These are phyloP conservation scores for Peromyscus attwateri DNA, from an alignment of 2,797 vertebrate species.

Conservation along the genomic window DNA sequence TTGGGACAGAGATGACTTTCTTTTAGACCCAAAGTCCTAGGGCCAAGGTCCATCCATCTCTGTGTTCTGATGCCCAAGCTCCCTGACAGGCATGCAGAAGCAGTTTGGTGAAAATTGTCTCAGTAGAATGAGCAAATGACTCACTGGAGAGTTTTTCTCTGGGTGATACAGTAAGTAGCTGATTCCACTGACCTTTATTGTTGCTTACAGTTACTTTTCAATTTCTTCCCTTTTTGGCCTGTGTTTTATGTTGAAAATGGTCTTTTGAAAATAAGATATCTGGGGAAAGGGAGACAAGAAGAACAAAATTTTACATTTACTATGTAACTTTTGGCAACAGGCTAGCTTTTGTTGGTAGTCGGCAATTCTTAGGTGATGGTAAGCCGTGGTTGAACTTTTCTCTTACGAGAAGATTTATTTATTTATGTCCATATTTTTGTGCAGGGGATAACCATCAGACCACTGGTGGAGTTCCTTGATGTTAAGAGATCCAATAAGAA, in stretches of 20 bases:
- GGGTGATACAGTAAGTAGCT: not conserved
- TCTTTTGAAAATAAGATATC: not conserved
- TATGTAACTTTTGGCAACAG: not conserved
- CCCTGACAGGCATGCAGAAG: not conserved
- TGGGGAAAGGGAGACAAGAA: not conserved
- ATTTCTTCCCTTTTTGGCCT: not conserved
- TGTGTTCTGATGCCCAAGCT: not conserved
- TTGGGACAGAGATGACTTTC: not conserved
- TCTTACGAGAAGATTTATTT: not conserved
- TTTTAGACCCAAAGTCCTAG: not conserved
- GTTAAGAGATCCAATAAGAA: slow-evolving; percentile 96
- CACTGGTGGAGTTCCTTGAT: slow-evolving; percentile 95
- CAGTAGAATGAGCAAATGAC: not conserved
- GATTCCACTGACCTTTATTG: not conserved
- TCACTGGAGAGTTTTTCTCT: not conserved
- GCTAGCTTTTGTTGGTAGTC: not conserved
- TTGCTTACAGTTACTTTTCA: not conserved
- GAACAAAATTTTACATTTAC: not conserved
- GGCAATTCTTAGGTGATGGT: not conserved
- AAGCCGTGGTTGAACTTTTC: not conserved
- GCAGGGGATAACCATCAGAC: slow-evolving; percentile 97
- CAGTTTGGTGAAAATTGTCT: not conserved
- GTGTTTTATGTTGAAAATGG: not conserved
- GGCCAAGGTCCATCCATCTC: not conserved
- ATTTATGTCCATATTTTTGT: slow-evolving; percentile 5